Evolutionary conservation across 2,888 invertebrate species (phyloP).

Genomic region (Ichneumoninae sp.): DNA sequence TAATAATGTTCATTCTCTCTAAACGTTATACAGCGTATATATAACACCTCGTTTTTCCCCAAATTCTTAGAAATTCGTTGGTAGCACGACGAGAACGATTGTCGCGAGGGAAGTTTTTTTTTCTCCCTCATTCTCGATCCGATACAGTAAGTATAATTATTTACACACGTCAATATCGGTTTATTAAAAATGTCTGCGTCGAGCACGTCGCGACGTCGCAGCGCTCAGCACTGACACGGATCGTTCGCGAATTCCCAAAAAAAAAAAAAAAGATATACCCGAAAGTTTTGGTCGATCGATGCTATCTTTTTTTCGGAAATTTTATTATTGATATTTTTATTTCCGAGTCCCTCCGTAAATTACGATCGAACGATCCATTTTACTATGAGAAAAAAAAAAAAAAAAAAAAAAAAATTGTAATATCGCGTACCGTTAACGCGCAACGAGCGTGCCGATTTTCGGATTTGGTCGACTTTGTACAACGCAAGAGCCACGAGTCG

Average conservation of each 20-base stretch:
- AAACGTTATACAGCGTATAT: constrained; percentile 71
- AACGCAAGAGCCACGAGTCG: constrained; percentile 22
- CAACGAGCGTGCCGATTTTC: background rate
- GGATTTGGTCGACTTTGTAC: constrained; percentile 36
- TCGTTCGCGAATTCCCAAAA: constrained; percentile 58
- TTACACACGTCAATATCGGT: constrained; percentile 56
- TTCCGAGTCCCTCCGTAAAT: constrained; percentile 57
- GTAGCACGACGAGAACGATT: constrained; percentile 60
- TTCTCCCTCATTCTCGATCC: constrained; percentile 30
- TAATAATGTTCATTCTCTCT: constrained; percentile 72
- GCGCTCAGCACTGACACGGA: background rate
- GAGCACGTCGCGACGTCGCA: background rate
- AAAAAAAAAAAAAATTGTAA: background rate
- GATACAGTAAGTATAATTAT: constrained; percentile 57
- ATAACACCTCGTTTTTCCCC: constrained; percentile 64
- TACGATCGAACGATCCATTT: constrained; percentile 40
- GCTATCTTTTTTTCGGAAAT: background rate
- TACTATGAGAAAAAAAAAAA: background rate
- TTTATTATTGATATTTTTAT: background rate
- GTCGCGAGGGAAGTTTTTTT: constrained; percentile 18
- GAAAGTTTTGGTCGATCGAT: background rate
- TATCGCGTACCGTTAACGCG: background rate
- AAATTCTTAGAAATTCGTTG: constrained; percentile 68
- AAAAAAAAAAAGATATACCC: constrained; percentile 49
- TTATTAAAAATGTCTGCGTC: constrained; percentile 14